These are phyloP conservation scores for Scophthalmus maximus DNA, from an alignment of 2,113 vertebrate species.

Conservation along the genomic window DNA sequence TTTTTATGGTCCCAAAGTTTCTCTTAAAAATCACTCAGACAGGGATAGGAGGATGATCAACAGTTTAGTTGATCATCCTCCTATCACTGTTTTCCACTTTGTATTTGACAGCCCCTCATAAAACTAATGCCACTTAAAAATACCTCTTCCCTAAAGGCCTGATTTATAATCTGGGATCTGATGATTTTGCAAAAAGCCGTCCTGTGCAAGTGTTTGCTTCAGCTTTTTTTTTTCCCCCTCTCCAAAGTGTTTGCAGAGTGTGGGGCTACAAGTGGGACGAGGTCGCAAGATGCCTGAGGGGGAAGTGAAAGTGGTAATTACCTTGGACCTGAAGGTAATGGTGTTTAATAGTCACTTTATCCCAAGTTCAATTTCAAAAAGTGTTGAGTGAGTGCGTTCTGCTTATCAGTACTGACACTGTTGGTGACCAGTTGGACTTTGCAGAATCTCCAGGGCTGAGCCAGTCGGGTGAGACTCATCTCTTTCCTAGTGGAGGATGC, in stretches of 20 bases:
- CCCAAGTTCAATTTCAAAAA: constrained; percentile 42
- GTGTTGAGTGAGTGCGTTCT: constrained; percentile 49
- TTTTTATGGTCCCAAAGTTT: too few species aligned
- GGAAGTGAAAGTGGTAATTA: constrained; percentile 64
- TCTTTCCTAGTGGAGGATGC: constrained; percentile 16
- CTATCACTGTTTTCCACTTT: background rate
- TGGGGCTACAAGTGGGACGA: constrained; percentile 27
- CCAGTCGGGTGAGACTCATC: background rate
- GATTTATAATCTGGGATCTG: constrained; percentile 10
- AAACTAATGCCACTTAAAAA: constrained; percentile 1
- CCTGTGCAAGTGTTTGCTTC: too few species aligned
- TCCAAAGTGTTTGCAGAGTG: constrained; percentile 62
- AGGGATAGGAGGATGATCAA: background rate
- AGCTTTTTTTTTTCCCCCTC: constrained; percentile 16
- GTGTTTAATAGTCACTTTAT: constrained; percentile 53
- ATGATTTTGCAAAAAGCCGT: constrained; percentile 23
- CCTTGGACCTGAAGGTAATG: constrained; percentile 47
- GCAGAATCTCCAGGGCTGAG: constrained; percentile 16
- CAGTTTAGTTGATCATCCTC: background rate
- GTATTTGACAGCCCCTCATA: constrained; percentile 3
- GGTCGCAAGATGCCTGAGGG: constrained; percentile 27
- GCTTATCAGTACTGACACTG: background rate
- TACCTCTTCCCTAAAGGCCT: background rate
- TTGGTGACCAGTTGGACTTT: background rate
- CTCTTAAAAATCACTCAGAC: too few species aligned